Conservation (phyloP, 2,797 vertebrate genomes). For the Gallinago solitaria region DNA sequence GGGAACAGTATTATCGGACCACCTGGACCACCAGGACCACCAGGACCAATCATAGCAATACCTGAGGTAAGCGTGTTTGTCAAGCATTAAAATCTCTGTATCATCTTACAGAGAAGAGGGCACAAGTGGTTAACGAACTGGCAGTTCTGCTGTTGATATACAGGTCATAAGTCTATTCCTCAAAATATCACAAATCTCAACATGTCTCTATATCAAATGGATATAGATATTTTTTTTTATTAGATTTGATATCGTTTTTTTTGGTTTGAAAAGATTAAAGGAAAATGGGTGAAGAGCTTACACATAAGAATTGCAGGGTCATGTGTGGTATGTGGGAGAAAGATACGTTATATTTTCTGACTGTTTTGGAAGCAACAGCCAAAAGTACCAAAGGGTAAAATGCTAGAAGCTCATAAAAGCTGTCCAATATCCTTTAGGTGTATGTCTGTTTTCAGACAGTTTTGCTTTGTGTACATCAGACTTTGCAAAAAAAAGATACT, state of each 20-base stretch:
- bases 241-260: too few relatives aligned
- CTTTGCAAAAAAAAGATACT: not conserved
- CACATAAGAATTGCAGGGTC: not conserved
- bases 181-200: not conserved
- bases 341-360: fast-evolving
- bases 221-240: not conserved
- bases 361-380: not conserved
- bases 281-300: not conserved
- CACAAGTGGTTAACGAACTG: not conserved
- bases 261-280: not conserved
- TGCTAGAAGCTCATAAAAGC: not conserved
- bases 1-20: conserved; percentile 82
- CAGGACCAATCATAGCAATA: conserved; percentile 74
- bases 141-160: not conserved
- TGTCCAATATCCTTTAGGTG: not conserved
- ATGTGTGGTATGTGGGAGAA: too few relatives aligned
- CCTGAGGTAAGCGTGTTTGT: conserved; percentile 54
- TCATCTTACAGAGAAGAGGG: not conserved
- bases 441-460: not conserved
- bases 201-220: not conserved
- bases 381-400: not conserved
- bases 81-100: not conserved
- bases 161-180: not conserved
- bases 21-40: conserved; percentile 88
- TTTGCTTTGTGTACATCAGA: not conserved